Evolutionary conservation across 1,140 invertebrate genomes (phyloP).

Genomic region (Calephelis virginiensis): DNA sequence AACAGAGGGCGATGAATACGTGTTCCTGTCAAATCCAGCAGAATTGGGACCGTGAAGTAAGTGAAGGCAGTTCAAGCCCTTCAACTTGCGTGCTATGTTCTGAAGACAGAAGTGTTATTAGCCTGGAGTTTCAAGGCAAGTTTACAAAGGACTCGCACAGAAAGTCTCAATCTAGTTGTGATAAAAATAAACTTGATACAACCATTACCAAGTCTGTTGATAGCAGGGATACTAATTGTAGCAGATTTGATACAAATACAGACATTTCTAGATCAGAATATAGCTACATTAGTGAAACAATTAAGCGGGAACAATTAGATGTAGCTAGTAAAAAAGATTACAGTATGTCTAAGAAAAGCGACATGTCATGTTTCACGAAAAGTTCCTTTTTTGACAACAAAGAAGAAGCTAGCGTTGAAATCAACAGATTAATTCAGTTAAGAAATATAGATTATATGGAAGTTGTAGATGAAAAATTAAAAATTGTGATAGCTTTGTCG

Average conservation of each 20-base stretch:
- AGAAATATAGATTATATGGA: conserved; percentile 60
- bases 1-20: conserved; percentile 30
- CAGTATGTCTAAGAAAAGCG: conserved; percentile 36
- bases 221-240: conserved; percentile 19
- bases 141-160: conserved; percentile 30
- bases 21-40: conserved; percentile 47
- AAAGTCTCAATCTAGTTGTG: conserved; percentile 26
- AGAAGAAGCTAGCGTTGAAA: conserved; percentile 54
- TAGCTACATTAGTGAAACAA: conserved; percentile 38
- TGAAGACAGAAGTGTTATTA: conserved; percentile 38
- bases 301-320: conserved; percentile 36
- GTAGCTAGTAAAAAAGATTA: conserved; percentile 39
- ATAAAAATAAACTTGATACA: conserved; percentile 21
- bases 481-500: conserved; percentile 53
- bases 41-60: conserved; percentile 38
- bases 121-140: conserved; percentile 40
- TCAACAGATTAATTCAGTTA: conserved; percentile 50
- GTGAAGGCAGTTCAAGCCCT: conserved; percentile 49
- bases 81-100: conserved; percentile 58
- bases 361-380: conserved; percentile 44
- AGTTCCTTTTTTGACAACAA: conserved; percentile 48
- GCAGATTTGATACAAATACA: conserved; percentile 32
- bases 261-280: conserved; percentile 37
- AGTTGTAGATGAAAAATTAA: conserved; percentile 53
- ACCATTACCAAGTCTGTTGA: conserved; percentile 33